Percentiles rank a stretch among this genome's conserved stretches.
Evolutionary conservation across 2,113 vertebrate species (phyloP).

Genomic region (Leptobrachium ailaonicum): DNA sequence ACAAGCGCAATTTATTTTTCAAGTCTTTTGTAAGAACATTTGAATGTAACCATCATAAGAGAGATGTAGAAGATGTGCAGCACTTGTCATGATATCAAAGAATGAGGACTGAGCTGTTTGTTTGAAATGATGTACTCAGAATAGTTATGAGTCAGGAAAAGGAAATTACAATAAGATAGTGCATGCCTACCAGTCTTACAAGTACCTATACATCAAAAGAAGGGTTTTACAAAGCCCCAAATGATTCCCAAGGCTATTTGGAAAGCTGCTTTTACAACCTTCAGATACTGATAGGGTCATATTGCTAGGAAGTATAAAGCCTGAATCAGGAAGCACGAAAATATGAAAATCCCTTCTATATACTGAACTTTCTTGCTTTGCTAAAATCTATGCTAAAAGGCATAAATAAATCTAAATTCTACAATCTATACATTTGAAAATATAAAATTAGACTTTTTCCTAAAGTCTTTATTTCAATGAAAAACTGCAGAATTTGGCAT

Average conservation of each 20-base stretch:
- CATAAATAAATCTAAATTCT: no score
- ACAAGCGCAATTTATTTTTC: conserved; percentile 16
- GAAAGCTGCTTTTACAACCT: no score
- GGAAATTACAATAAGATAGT: neutral
- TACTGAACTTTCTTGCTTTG: no score
- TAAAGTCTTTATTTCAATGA: no score
- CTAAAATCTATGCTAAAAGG: no score
- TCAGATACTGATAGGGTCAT: no score
- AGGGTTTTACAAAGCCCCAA: neutral
- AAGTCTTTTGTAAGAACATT: conserved; percentile 14
- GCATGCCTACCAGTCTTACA: neutral
- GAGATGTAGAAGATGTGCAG: conserved; percentile 1
- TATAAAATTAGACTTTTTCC: no score
- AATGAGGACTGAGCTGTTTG: neutral
- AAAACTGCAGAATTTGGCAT: no score
- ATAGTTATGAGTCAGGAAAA: conserved; percentile 1
- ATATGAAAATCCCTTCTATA: no score
- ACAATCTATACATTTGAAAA: no score
- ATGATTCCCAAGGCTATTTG: neutral
- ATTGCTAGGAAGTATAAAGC: no score
- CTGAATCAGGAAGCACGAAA: no score
- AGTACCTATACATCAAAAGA: neutral
- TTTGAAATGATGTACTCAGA: conserved; percentile 5
- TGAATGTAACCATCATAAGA: neutral
- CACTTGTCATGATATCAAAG: conserved; percentile 17